These are phyloP conservation scores for Dichetophora obliterata DNA, from an alignment of 2,888 invertebrate species.

Conservation along the genomic window DNA sequence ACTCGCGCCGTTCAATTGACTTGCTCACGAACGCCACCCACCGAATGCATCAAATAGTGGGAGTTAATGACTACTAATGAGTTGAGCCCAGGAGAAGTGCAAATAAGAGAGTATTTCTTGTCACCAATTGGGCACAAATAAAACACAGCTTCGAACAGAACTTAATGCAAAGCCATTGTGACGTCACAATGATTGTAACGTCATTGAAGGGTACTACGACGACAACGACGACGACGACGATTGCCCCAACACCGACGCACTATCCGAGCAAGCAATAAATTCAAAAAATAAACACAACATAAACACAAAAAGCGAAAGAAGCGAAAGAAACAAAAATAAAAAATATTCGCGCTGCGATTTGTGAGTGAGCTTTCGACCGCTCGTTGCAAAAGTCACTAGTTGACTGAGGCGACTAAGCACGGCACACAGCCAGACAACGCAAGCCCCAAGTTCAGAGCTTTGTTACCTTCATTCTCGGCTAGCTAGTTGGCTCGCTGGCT, in stretches of 20 bases:
- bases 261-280: not conserved
- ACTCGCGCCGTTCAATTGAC: conserved; percentile 12
- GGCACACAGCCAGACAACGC: conserved; percentile 28
- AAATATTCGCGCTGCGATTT: conserved; percentile 32
- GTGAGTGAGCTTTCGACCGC: conserved; percentile 31
- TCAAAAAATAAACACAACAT: conserved; percentile 32
- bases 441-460: conserved; percentile 37
- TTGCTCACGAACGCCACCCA: not conserved
- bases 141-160: conserved; percentile 18
- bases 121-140: conserved; percentile 4
- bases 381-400: conserved; percentile 39
- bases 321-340: conserved; percentile 33
- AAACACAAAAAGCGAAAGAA: conserved; percentile 38
- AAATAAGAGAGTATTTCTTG: not conserved
- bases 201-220: conserved; percentile 3
- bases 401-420: conserved; percentile 31
- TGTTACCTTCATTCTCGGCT: conserved; percentile 29
- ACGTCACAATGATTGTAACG: conserved; percentile 8
- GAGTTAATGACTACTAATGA: not conserved
- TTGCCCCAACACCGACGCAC: conserved; percentile 17
- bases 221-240: not conserved
- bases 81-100: not conserved
- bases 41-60: not conserved
- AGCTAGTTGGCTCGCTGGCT: not conserved
- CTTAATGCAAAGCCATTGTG: not conserved